phyloP scores from a whole-genome alignment of 2,888 invertebrate species.

The Trimorus sp. region DNA sequence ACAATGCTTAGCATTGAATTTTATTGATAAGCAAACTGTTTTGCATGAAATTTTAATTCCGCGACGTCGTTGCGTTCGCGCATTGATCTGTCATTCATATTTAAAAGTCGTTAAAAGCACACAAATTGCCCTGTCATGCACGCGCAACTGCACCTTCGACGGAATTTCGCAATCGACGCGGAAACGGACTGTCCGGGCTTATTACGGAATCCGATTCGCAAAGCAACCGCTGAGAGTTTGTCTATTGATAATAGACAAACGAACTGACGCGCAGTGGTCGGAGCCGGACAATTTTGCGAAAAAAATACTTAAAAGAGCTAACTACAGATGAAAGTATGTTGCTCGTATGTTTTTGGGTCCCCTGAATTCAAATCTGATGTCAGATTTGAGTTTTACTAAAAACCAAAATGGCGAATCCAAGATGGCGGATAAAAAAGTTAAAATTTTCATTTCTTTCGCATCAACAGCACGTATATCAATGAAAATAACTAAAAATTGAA shows the following conservation, averaged over 20 bases:
- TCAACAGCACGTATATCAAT: too few relatives aligned
- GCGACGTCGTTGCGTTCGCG: neutral
- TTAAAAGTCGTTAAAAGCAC: slow-evolving; percentile 10
- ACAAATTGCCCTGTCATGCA: slow-evolving; percentile 11
- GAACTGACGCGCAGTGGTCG: neutral
- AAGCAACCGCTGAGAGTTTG: neutral
- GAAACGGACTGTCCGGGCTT: slow-evolving; percentile 1
- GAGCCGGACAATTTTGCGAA: too few relatives aligned
- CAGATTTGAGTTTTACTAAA: too few relatives aligned
- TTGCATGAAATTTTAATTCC: neutral
- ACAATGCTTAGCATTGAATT: neutral
- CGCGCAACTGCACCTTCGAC: neutral
- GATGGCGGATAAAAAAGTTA: too few relatives aligned
- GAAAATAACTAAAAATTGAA: too few relatives aligned
- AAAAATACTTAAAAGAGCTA: too few relatives aligned
- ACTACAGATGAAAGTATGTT: too few relatives aligned
- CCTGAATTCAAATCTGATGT: too few relatives aligned
- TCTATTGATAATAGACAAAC: neutral
- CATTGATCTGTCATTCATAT: slow-evolving; percentile 14
- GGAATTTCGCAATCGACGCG: neutral
- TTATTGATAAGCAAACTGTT: slow-evolving; percentile 1
- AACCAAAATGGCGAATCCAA: too few relatives aligned
- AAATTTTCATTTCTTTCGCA: too few relatives aligned
- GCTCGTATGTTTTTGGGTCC: too few relatives aligned
- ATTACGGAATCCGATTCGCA: neutral